Percentiles rank a stretch among this genome's conserved stretches.
These are phyloP conservation scores for Hirtodrosophila confusa DNA, from an alignment of 2,888 invertebrate species.

Conservation along the genomic window DNA sequence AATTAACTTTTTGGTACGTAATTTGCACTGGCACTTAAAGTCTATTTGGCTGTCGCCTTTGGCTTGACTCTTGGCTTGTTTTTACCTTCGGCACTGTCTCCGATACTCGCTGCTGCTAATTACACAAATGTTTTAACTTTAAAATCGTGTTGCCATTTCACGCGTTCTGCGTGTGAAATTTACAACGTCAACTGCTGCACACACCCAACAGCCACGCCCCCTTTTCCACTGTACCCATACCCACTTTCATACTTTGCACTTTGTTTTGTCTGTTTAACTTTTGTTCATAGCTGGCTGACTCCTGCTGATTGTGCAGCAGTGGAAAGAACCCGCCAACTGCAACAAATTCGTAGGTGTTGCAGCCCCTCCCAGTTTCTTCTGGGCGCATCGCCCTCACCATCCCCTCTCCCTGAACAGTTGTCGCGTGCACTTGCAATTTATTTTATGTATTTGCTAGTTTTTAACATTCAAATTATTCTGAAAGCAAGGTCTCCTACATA, in stretches of 20 bases:
- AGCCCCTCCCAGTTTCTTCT: constrained; percentile 10
- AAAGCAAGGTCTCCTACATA: constrained; percentile 9
- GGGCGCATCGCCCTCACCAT: background rate
- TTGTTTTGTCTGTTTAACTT: constrained; percentile 76
- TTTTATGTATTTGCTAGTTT: constrained; percentile 65
- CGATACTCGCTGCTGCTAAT: constrained; percentile 58
- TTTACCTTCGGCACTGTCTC: constrained; percentile 38
- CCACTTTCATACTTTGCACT: constrained; percentile 51
- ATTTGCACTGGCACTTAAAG: constrained; percentile 63
- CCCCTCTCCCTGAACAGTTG: constrained; percentile 2
- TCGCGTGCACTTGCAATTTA: constrained; percentile 59
- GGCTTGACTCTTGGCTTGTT: constrained; percentile 21
- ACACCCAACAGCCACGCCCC: background rate
- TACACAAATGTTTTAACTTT: constrained; percentile 73
- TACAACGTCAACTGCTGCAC: constrained; percentile 40
- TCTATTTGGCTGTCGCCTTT: constrained; percentile 23
- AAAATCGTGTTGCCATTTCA: constrained; percentile 62
- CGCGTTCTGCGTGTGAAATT: constrained; percentile 54
- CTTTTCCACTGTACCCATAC: background rate
- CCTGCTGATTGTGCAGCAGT: constrained; percentile 69
- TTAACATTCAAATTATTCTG: constrained; percentile 52
- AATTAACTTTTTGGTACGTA: constrained; percentile 69
- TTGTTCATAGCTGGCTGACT: constrained; percentile 75
- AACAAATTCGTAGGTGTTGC: constrained; percentile 37
- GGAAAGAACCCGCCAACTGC: constrained; percentile 33